Conservation (phyloP, 1,140 invertebrate species). For the Lasaia peninsularis region DNA sequence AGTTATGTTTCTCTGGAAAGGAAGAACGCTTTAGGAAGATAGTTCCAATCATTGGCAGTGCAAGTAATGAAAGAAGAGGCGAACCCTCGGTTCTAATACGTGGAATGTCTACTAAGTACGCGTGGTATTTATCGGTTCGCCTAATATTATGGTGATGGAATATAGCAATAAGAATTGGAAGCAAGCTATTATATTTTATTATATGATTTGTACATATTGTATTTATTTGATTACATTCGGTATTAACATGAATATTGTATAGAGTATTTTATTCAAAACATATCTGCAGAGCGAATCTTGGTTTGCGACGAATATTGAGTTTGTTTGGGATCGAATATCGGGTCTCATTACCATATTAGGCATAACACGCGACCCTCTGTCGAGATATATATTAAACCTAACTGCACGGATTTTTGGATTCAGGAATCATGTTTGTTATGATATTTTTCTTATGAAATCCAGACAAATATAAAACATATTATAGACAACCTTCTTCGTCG, state of each 20-base stretch:
- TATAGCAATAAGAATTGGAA: not conserved
- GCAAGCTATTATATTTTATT: not conserved
- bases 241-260: slow-evolving; percentile 12
- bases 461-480: not conserved
- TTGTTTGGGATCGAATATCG: slow-evolving; percentile 34
- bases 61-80: no score
- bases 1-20: no score
- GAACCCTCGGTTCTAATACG: no score
- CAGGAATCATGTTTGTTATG: slow-evolving; percentile 3
- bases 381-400: slow-evolving; percentile 11
- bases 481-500: no score
- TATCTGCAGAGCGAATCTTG: slow-evolving; percentile 18
- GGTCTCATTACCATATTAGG: slow-evolving; percentile 44
- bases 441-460: not conserved
- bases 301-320: slow-evolving; percentile 32
- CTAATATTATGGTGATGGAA: not conserved
- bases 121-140: not conserved
- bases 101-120: no score
- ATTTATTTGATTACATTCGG: not conserved
- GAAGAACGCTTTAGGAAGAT: no score
- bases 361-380: slow-evolving; percentile 32
- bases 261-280: slow-evolving; percentile 16
- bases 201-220: slow-evolving; percentile 1
- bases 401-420: slow-evolving; percentile 8
- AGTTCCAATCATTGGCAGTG: no score